phyloP scores from a whole-genome alignment of 2,888 invertebrate species.

The Chrysopilus asiliformis region DNA sequence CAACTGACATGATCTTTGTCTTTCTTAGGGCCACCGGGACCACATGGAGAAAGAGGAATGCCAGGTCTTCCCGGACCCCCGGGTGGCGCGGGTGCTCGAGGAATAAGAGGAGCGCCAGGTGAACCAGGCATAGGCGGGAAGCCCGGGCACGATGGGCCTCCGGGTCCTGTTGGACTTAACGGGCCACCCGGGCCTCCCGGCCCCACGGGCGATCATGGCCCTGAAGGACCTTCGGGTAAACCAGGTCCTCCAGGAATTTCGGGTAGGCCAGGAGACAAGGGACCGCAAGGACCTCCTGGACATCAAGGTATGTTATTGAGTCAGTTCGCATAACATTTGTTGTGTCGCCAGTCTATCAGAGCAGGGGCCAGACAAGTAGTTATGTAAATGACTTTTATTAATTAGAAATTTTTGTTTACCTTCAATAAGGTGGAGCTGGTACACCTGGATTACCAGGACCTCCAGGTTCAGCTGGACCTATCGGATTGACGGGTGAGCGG shows the following conservation, averaged over 20 bases:
- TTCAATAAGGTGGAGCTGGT: too few species aligned
- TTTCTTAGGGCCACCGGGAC: slow-evolving; percentile 10
- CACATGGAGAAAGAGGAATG: slow-evolving; percentile 17
- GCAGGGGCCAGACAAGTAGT: too few species aligned
- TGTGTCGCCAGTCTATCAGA: too few species aligned
- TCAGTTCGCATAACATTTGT: too few species aligned
- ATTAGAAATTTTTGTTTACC: too few species aligned
- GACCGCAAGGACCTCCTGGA: slow-evolving; percentile 43
- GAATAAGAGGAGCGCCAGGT: slow-evolving; percentile 38
- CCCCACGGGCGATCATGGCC: slow-evolving; percentile 42
- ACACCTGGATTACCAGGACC: slow-evolving; percentile 22
- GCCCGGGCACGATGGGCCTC: slow-evolving; percentile 57
- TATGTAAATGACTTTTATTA: too few species aligned
- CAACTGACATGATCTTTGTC: too few species aligned
- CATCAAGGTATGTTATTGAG: slow-evolving; percentile 21
- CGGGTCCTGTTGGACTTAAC: slow-evolving; percentile 49
- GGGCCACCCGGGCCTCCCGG: slow-evolving; percentile 56
- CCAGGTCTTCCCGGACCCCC: slow-evolving; percentile 25
- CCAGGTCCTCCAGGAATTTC: slow-evolving; percentile 55
- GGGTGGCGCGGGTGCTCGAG: slow-evolving; percentile 21
- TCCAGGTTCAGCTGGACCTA: slow-evolving; percentile 42
- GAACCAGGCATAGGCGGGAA: slow-evolving; percentile 60
- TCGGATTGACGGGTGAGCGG: slow-evolving; percentile 38
- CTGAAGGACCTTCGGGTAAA: slow-evolving; percentile 50
- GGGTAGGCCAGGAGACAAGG: slow-evolving; percentile 65